Percentiles rank a stretch among this genome's conserved stretches.
Evolutionary conservation across 2,888 invertebrate species (phyloP).

Genomic region (Ceramica pisi): DNA sequence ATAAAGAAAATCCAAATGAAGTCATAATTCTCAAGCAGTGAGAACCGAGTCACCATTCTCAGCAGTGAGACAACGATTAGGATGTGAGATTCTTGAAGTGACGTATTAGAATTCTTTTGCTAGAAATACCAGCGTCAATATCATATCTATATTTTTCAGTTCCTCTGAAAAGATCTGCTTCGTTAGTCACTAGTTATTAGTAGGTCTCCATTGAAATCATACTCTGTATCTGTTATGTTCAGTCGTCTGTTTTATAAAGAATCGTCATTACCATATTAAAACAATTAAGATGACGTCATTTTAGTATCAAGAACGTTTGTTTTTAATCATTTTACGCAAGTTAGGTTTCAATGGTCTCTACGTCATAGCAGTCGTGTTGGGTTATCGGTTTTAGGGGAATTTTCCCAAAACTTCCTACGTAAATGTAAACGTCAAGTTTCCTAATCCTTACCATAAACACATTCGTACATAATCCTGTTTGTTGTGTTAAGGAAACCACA

Average conservation of each 20-base stretch:
- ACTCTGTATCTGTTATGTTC: slow-evolving; percentile 28
- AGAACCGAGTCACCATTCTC: not conserved
- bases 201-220: slow-evolving; percentile 33
- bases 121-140: slow-evolving; percentile 30
- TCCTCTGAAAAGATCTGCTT: slow-evolving; percentile 42
- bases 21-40: not conserved
- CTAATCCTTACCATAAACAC: not conserved
- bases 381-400: slow-evolving; percentile 7
- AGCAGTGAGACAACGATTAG: not conserved
- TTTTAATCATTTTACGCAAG: slow-evolving; percentile 6
- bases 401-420: not conserved
- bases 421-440: slow-evolving; percentile 11
- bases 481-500: slow-evolving; percentile 2
- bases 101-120: too few species aligned
- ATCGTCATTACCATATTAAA: slow-evolving; percentile 36
- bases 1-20: not conserved
- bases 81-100: not conserved
- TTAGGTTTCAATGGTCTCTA: slow-evolving; percentile 12
- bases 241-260: slow-evolving; percentile 20
- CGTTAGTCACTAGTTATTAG: slow-evolving; percentile 62
- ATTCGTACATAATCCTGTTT: slow-evolving; percentile 7
- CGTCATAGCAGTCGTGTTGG: slow-evolving; percentile 9
- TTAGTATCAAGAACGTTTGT: slow-evolving; percentile 20
- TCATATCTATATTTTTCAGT: slow-evolving; percentile 36
- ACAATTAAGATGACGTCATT: slow-evolving; percentile 48